phyloP scores from a whole-genome alignment of 2,797 vertebrate species.

The Babyrousa celebensis region DNA sequence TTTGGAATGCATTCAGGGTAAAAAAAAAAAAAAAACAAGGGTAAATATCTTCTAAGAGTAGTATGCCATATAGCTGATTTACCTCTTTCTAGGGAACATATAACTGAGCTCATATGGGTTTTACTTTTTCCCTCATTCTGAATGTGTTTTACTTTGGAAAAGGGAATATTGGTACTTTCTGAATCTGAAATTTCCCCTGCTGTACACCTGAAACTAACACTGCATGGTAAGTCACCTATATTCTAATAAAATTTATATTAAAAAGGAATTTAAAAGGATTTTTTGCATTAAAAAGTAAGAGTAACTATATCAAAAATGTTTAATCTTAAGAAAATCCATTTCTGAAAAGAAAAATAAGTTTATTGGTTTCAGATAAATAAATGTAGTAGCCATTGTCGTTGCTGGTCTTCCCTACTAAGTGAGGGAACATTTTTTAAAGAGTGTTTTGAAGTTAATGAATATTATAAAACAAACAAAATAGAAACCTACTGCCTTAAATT shows the following conservation, averaged over 20 bases:
- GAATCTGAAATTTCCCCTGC: neutral
- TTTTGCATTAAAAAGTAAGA: too few species aligned
- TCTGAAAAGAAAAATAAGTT: neutral
- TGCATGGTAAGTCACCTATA: too few species aligned
- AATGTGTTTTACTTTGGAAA: neutral
- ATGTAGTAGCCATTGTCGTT: neutral
- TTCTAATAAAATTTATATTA: too few species aligned
- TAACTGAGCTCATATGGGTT: neutral
- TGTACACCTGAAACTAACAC: too few species aligned
- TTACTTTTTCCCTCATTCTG: neutral
- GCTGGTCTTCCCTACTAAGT: neutral
- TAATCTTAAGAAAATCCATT: too few species aligned
- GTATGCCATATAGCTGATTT: neutral
- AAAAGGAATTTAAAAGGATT: too few species aligned
- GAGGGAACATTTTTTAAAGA: neutral
- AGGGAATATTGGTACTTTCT: neutral
- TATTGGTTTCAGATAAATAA: conserved; percentile 20
- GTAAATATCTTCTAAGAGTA: neutral
- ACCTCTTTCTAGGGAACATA: neutral
- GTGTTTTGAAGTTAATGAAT: conserved; percentile 3
- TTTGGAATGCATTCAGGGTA: neutral
- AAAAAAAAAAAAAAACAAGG: neutral
- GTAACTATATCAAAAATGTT: too few species aligned
- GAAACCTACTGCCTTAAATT: neutral
- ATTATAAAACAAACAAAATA: conserved; percentile 45